Evolutionary conservation across 2,888 invertebrate species (phyloP), one percentile per base, ranked within the genome.

Genomic region (Nemotelus nigrinus): DNA sequence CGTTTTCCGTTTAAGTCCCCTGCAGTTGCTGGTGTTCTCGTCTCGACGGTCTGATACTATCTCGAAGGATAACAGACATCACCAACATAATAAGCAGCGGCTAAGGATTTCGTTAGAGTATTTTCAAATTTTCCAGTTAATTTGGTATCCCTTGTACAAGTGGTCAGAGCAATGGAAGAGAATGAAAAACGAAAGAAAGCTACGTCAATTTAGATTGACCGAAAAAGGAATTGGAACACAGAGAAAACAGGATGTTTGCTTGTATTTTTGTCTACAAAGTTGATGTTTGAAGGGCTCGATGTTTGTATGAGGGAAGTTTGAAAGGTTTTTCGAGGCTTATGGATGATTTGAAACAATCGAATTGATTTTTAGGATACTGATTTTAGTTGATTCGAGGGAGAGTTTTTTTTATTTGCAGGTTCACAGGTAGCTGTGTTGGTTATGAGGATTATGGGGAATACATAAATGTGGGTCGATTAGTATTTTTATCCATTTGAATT

Each of bases 111-210:
- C 58, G 76, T 67, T 67, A 48, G 76, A 77, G 68, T 65, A 77
- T 77, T 77, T 77, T 77, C 76, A 77, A 53, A 77, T 77, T 77
- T 77, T 77, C 64, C 77, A 64, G 77, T 70, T 77, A 77, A 77
- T 77, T 77, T 77, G 68, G 48, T 68, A 60, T 47, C 70, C 50
- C 63, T 77, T 77, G 74, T 63, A 50, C 41, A 63, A 72, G 55
- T 39, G 48, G 63, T 44, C 63, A 8, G 39, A 50, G 8, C 25
- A 10, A 63, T 43, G 43, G 6, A 4, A 43, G 43, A 3, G 10
- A 63, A 41, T 5, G 41, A 43, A 63, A 63, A 43, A 63, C 8
- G 41, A 43, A 10, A 58, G 25, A n/a, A n/a, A 58, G 25, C 10
- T 7, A 58, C 58, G 25, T 58, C 58, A 58, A 63, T 8, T 41